phyloP scores from a whole-genome alignment of 2,888 invertebrate genomes.

The Caenorhabditis sp. region DNA sequence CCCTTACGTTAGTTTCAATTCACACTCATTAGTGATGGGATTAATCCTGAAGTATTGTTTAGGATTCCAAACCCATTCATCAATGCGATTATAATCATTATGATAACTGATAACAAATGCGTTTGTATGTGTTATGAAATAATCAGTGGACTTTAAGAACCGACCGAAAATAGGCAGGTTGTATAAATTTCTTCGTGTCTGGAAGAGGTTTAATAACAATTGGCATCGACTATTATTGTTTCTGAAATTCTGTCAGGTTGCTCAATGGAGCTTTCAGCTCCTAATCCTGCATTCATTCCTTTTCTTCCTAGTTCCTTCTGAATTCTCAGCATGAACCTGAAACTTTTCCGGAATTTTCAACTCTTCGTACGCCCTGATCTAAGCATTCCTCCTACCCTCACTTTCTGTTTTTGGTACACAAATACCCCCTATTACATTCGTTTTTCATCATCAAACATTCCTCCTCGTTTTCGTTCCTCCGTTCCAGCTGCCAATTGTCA shows the following conservation, averaged over 20 bases:
- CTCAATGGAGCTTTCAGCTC: no score
- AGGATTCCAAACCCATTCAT: conserved; percentile 46
- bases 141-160: conserved; percentile 32
- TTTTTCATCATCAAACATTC: conserved; percentile 3
- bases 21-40: conserved; percentile 26
- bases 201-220: neutral
- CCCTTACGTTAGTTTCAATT: no score
- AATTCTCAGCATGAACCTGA: no score
- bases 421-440: conserved; percentile 23
- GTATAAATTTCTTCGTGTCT: neutral
- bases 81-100: conserved; percentile 52
- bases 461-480: conserved; percentile 14
- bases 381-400: conserved; percentile 14
- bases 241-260: no score
- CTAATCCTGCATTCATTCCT: no score
- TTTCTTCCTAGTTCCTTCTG: no score
- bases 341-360: conserved; percentile 3
- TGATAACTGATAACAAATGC: conserved; percentile 24
- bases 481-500: conserved; percentile 48
- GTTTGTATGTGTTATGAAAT: conserved; percentile 35
- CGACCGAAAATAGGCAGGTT: conserved; percentile 1
- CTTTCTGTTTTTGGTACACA: conserved; percentile 17
- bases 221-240: no score
- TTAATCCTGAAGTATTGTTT: conserved; percentile 12
- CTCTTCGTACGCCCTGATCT: neutral